A percentile compares a stretch with the other conserved stretches of the same genome.
Conservation (phyloP, 2,113 vertebrate genomes). For the Gobiocypris rarus region DNA sequence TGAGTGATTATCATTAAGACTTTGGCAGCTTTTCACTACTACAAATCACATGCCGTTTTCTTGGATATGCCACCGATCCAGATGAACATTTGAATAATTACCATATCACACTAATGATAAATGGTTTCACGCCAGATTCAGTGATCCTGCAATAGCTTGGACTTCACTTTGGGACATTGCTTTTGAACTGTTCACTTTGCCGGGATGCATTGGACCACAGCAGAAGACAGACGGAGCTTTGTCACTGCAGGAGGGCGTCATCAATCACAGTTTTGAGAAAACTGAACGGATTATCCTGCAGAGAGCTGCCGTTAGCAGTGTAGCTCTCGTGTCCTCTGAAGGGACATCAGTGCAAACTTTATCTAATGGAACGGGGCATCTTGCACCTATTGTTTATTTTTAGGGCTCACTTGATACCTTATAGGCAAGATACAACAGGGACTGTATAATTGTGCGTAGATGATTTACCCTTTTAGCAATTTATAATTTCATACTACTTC, state of each 20-base stretch:
- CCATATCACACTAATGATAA: neutral
- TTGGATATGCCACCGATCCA: neutral
- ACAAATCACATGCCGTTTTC: conserved; percentile 2
- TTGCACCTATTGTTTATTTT: neutral
- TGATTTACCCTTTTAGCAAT: neutral
- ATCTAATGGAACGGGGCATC: neutral
- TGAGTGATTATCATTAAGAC: neutral
- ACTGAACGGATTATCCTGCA: conserved; percentile 10
- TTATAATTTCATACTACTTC: neutral
- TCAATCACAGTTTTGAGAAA: conserved; percentile 22
- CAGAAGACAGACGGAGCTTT: neutral
- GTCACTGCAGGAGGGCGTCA: neutral
- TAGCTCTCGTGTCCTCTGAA: neutral
- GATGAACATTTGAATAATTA: conserved; percentile 9
- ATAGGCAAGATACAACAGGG: neutral
- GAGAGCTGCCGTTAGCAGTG: neutral
- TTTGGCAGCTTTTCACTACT: conserved; percentile 10
- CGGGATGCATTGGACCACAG: neutral
- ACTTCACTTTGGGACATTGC: neutral
- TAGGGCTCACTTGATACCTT: neutral
- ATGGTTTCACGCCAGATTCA: neutral
- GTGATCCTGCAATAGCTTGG: conserved; percentile 3
- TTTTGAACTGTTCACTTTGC: neutral
- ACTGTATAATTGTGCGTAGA: neutral
- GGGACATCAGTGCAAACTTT: neutral